A percentile compares a stretch with the other conserved stretches of the same genome.
Evolutionary conservation across 2,113 vertebrate species (phyloP).

Genomic region (Diglossa brunneiventris): DNA sequence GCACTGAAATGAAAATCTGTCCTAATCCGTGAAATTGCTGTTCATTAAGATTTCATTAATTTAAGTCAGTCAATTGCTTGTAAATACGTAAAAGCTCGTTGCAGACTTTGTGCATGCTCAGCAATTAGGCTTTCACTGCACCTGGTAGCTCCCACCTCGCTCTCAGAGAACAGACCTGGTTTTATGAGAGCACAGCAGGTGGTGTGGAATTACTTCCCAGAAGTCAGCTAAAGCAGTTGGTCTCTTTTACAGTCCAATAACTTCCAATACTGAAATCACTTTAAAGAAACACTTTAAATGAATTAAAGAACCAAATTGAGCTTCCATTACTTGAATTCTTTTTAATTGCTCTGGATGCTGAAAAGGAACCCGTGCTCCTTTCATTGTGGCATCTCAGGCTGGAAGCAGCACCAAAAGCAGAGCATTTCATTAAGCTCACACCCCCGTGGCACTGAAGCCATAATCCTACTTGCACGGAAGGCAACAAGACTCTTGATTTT

Average conservation of each 20-base stretch:
- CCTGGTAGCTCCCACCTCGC: background rate
- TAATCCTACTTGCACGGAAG: background rate
- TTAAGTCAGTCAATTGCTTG: background rate
- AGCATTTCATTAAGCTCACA: background rate
- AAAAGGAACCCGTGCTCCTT: background rate
- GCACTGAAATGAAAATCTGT: background rate
- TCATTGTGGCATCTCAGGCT: background rate
- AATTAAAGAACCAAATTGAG: conserved; percentile 4
- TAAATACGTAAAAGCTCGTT: background rate
- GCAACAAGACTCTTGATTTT: background rate
- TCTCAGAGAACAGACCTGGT: background rate
- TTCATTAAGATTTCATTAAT: background rate
- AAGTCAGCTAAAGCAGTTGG: conserved; percentile 9
- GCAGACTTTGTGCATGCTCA: conserved; percentile 5
- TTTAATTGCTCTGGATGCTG: background rate
- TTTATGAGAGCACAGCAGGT: conserved; percentile 15
- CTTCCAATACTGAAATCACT: conserved; percentile 40
- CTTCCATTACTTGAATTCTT: background rate
- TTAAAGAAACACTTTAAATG: conserved; percentile 26
- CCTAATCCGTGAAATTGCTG: background rate
- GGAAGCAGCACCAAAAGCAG: background rate
- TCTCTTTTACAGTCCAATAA: conserved; percentile 44
- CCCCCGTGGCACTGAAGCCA: background rate
- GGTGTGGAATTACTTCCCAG: conserved; percentile 10
- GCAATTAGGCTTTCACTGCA: background rate